Conservation (phyloP, 2,797 vertebrate species). For the Falco berigora region DNA sequence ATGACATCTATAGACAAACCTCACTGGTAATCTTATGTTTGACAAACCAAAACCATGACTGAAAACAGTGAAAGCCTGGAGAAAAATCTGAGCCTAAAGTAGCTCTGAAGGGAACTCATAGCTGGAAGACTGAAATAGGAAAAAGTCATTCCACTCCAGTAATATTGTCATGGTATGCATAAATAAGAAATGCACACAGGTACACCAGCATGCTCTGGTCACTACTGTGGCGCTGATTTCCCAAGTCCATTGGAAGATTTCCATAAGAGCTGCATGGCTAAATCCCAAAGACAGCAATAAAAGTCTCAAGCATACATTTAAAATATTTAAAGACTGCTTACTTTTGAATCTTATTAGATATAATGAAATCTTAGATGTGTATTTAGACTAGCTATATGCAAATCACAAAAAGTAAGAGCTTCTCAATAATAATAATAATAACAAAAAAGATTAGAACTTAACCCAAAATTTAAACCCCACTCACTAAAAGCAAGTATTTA, state of each 20-base stretch:
- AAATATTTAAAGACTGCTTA: not conserved
- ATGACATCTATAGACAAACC: not conserved
- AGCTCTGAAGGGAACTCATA: not conserved
- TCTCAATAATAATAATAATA: not conserved
- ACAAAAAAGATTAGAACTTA: not conserved
- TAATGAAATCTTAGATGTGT: not conserved
- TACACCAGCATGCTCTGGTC: not conserved
- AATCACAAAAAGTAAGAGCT: not conserved
- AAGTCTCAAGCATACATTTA: not conserved
- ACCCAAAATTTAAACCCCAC: not conserved
- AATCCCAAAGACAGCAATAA: not conserved
- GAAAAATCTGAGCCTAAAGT: not conserved
- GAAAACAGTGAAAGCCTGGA: not conserved
- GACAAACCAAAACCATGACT: not conserved
- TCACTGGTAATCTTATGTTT: not conserved
- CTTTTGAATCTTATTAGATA: not conserved
- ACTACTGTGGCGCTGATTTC: not conserved
- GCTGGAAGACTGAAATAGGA: not conserved
- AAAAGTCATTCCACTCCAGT: not conserved
- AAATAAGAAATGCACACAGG: not conserved
- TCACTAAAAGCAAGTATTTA: not conserved
- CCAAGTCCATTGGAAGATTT: not conserved
- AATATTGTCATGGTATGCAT: not conserved
- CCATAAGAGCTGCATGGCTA: not conserved
- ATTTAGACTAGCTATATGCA: not conserved